phyloP scores from a whole-genome alignment of 2,113 vertebrate species.

The Clarias magur region DNA sequence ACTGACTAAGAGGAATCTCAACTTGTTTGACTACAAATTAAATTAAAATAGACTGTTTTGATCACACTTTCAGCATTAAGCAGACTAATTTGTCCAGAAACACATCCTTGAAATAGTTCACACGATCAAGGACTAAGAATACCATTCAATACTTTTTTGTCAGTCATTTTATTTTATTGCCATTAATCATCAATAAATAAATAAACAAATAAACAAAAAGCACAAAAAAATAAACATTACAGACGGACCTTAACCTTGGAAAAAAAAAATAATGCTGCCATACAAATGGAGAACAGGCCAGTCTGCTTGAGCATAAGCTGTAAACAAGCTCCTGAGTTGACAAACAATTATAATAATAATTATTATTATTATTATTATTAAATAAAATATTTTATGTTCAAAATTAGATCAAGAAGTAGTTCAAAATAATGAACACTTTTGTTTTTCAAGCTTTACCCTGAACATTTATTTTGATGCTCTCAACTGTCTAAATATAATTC shows the following conservation, averaged over 20 bases:
- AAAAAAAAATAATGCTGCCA: neutral
- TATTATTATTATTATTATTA: neutral
- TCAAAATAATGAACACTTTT: neutral
- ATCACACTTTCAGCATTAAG: no score
- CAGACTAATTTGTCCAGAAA: neutral
- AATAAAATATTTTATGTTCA: neutral
- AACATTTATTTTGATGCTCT: neutral
- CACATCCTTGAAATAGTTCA: neutral
- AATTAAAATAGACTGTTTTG: no score
- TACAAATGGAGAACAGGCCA: neutral
- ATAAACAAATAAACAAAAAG: neutral
- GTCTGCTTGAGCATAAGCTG: neutral
- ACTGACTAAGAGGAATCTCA: neutral
- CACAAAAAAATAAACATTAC: neutral
- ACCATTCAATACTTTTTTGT: neutral
- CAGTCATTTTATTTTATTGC: neutral
- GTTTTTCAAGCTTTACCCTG: neutral
- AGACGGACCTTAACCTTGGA: neutral
- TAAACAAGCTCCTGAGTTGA: neutral
- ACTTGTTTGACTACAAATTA: neutral
- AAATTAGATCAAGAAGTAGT: neutral
- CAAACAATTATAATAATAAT: neutral
- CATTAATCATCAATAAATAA: neutral
- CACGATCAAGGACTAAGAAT: neutral
- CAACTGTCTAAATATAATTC: neutral